Percentiles rank a stretch among this genome's conserved stretches.
These are phyloP conservation scores for Oryzaephilus surinamensis DNA, from an alignment of 1,140 invertebrate species.

Conservation along the genomic window DNA sequence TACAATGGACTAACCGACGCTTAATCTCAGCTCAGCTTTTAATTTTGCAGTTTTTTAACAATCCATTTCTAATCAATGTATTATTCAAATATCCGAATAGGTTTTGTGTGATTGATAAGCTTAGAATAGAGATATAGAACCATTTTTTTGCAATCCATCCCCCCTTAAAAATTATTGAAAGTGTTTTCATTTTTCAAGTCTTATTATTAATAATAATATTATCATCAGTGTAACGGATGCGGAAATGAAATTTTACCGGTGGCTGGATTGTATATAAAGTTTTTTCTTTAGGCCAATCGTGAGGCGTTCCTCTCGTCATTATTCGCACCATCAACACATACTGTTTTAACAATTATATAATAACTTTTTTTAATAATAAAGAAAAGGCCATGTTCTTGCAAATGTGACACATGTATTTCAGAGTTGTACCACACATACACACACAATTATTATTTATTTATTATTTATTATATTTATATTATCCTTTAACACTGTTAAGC, in stretches of 20 bases:
- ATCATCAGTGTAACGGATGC: too few relatives aligned
- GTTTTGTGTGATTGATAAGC: constrained; percentile 32
- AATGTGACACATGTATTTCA: constrained; percentile 32
- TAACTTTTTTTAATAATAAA: constrained; percentile 22
- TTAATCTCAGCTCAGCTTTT: constrained; percentile 39
- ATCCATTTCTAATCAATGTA: constrained; percentile 33
- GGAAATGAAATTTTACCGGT: constrained; percentile 7
- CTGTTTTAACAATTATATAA: constrained; percentile 8
- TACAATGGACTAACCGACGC: constrained; percentile 37
- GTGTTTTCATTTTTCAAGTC: too few relatives aligned
- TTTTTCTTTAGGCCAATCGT: constrained; percentile 16
- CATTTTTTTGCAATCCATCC: constrained; percentile 10
- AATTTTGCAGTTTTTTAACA: constrained; percentile 35
- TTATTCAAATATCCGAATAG: too few relatives aligned
- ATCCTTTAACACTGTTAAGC: constrained; percentile 30
- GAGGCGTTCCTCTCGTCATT: constrained; percentile 16
- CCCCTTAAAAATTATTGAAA: too few relatives aligned
- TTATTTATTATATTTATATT: too few relatives aligned
- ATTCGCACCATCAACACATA: too few relatives aligned
- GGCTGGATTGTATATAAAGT: constrained; percentile 8
- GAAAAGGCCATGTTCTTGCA: constrained; percentile 37
- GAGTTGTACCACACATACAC: constrained; percentile 22
- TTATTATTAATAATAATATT: too few relatives aligned
- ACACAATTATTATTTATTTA: too few relatives aligned
- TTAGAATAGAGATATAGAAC: constrained; percentile 26